Evolutionary conservation across 2,888 invertebrate species (phyloP).

Genomic region (Opisthograptis luteolata): DNA sequence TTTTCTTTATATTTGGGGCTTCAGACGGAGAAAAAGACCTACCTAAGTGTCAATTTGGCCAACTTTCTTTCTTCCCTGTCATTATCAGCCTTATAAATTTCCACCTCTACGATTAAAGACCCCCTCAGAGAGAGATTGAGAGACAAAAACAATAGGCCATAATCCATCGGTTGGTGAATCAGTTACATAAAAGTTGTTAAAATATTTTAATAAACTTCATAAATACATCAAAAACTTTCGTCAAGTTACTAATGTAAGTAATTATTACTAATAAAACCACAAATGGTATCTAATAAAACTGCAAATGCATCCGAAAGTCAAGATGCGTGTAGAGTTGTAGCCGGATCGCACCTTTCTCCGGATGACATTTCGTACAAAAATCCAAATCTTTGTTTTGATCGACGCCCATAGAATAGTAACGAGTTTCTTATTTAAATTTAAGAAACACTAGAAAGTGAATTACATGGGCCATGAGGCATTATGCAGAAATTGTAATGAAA

Average conservation of each 20-base stretch:
- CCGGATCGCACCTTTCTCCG: constrained; percentile 25
- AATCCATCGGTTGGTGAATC: too few species aligned
- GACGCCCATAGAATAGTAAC: constrained; percentile 56
- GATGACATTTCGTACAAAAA: constrained; percentile 27
- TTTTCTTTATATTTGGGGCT: too few species aligned
- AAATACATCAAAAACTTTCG: constrained; percentile 3
- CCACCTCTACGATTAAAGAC: too few species aligned
- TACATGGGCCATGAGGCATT: constrained; percentile 40
- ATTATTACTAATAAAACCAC: constrained; percentile 16
- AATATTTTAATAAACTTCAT: background rate
- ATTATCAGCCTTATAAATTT: too few species aligned
- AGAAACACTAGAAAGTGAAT: constrained; percentile 64
- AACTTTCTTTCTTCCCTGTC: too few species aligned
- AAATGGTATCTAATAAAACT: constrained; percentile 19
- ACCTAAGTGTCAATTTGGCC: too few species aligned
- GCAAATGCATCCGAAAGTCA: constrained; percentile 22
- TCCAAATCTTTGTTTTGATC: constrained; percentile 45
- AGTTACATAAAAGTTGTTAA: too few species aligned
- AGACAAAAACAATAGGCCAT: too few species aligned
- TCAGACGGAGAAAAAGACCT: too few species aligned
- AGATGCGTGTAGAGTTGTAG: constrained; percentile 8
- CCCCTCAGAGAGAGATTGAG: too few species aligned
- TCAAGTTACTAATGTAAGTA: constrained; percentile 11
- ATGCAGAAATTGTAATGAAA: constrained; percentile 35
- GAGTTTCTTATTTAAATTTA: constrained; percentile 64